Evolutionary conservation across 2,797 vertebrate genomes (phyloP), one percentile per base, ranked within the genome.

Genomic region (Miichthys miiuy): DNA sequence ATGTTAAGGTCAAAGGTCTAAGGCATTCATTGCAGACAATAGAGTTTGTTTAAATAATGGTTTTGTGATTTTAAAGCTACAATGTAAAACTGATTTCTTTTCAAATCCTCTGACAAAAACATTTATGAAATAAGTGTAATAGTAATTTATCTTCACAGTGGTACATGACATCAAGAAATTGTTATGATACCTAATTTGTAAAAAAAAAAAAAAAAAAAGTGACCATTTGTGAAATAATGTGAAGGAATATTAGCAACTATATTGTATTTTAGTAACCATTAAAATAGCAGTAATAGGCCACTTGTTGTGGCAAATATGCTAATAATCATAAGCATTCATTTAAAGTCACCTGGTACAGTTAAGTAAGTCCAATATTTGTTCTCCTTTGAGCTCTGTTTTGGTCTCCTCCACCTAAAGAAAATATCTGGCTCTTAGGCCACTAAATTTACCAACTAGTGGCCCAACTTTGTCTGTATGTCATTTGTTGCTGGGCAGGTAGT

Each of bases 1-100:
- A 38, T 72, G 41, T 65, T 30, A 27, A 55, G 21, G 66, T 70
- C 34, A 78, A 46, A 67, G 23, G 55, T 56, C n/a, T 60, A 27
- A 41, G 17, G 18, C 4, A 54, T 63, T 34, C 7, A 7, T 34
- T 34, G 34, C 8, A 8, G 34, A 8, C 34, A 30, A 6, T 30
- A 30, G 30, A 30, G 6, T 30, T 14, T 17, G 7, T 55, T 1
- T 25, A 27, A 30, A n/a, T 20, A 4, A 44, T 69, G 23, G 0
- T 10, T 46, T 47, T 56, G 23, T 20, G 20, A 70, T 34, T 34
- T 60, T 11, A 60, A 70, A 58, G 9, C 5, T 30, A 13, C 13
- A 23, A 21, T 23, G 8, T 13, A 1, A 16, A 50, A n/a, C 4
- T 51, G 23, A 51, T 30, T 48, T 64, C 0, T 14, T 62, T 62